Evolutionary conservation across 1,140 invertebrate genomes (phyloP), one percentile per base, ranked within the genome.

Genomic region (Diorhabda sublineata): DNA sequence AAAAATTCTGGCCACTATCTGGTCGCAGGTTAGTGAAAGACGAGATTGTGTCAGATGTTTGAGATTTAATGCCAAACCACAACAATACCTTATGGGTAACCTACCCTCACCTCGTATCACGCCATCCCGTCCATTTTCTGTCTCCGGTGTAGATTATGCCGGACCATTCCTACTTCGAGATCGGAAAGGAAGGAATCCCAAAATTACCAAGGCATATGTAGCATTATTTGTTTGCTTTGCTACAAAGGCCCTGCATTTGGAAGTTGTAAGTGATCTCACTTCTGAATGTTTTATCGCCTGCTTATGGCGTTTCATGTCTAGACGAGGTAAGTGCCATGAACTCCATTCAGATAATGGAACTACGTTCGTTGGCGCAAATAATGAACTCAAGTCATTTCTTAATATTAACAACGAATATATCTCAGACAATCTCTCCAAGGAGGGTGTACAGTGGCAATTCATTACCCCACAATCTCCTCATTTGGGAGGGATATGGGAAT

Each of bases 401-500:
- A 79, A 79, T 64, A 78, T 80, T 52, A 44, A 45, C 9, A 52
- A 59, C 7, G 5, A 64, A 4, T 44, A 6, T 11, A 68, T 68
- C 61, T 7, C 56, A 26, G 11, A 61, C 56, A 42, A 7, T 41
- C 47, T 65, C 1, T 11, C 7, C 5, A 44, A 68, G 5, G 57
- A 69, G 9, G 45, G 56, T 58, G 45, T 71, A 26, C 56, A 58
- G 11, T 69, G 67, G 70, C 61, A 66, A 45, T 69, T 71, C 43
- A 69, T 69, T 9, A 45, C 71, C 2, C 78, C 82, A 44, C 9
- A 59, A 4, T 75, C 80, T 8, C 78, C 80, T 4, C 77, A 83
- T 74, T 81, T 84, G 63, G 82, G 82, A 42, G 82, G 82, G 5
- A 2, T 73, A n/a, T 82, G 80, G 76, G 83, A 85, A 70, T 70